These are phyloP conservation scores for Rhamphomyia laevipes DNA, from an alignment of 2,888 invertebrate genomes.

Conservation along the genomic window DNA sequence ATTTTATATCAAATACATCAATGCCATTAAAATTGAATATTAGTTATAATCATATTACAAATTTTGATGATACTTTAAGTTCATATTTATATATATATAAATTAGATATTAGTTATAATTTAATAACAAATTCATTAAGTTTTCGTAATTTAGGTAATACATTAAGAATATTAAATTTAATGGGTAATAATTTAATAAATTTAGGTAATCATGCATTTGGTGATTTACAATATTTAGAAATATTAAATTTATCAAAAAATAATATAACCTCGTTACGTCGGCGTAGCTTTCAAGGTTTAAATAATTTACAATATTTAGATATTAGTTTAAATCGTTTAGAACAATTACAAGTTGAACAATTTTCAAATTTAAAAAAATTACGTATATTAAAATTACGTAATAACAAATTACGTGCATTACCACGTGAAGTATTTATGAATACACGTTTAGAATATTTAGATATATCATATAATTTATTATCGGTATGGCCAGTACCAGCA, in stretches of 20 bases:
- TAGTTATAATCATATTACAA: conserved; percentile 49
- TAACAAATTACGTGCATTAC: conserved; percentile 60
- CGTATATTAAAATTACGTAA: conserved; percentile 60
- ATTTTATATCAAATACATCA: conserved; percentile 53
- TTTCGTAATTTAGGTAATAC: conserved; percentile 51
- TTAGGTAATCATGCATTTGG: conserved; percentile 66
- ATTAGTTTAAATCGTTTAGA: conserved; percentile 64
- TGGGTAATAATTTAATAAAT: conserved; percentile 58
- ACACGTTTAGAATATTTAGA: conserved; percentile 71
- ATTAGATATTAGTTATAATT: conserved; percentile 60
- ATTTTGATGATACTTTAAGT: conserved; percentile 32
- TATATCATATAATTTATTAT: conserved; percentile 64
- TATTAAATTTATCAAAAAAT: conserved; percentile 62
- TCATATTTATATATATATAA: conserved; percentile 49
- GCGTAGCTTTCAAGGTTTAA: conserved; percentile 64
- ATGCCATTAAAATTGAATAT: conserved; percentile 62
- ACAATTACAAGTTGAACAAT: conserved; percentile 68
- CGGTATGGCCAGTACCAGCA: conserved; percentile 66
- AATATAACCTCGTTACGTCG: conserved; percentile 58
- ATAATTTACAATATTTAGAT: conserved; percentile 65
- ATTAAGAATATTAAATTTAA: conserved; percentile 56
- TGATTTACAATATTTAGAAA: conserved; percentile 56
- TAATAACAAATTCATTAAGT: conserved; percentile 51
- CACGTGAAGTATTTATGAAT: conserved; percentile 67
- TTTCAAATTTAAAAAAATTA: conserved; percentile 61